Evolutionary conservation across 2,113 vertebrate genomes (phyloP).

Genomic region (Tetrax tetrax): DNA sequence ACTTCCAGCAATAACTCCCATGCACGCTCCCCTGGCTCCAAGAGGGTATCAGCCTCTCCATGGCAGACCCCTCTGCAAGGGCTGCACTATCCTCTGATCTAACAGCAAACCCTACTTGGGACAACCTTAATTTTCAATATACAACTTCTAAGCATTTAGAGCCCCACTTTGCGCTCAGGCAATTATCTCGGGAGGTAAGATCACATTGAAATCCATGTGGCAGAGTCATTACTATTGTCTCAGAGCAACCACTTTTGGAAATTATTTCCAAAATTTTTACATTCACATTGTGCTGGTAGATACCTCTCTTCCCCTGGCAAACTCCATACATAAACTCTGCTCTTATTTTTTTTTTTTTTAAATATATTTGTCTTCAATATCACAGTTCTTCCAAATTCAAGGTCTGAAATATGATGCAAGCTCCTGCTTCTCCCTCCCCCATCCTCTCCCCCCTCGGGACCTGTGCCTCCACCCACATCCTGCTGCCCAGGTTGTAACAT

Average conservation of each 20-base stretch:
- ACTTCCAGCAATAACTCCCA: background rate
- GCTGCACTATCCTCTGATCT: background rate
- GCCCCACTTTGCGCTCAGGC: background rate
- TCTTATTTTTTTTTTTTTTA: background rate
- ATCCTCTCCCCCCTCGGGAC: background rate
- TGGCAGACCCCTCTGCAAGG: background rate
- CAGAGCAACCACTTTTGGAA: background rate
- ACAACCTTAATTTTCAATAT: background rate
- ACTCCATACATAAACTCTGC: background rate
- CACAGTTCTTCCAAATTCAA: background rate
- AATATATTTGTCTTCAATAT: background rate
- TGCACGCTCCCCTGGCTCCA: background rate
- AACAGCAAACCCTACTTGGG: background rate
- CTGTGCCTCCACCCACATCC: conserved; percentile 25
- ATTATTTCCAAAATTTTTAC: background rate
- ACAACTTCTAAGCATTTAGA: background rate
- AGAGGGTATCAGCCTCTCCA: background rate
- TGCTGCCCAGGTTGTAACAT: conserved; percentile 57
- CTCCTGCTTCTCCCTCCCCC: background rate
- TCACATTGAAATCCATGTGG: background rate
- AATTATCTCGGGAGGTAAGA: background rate
- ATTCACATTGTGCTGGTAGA: background rate
- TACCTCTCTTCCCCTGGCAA: background rate
- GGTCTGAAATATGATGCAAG: background rate
- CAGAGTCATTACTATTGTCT: background rate